These are phyloP conservation scores for Irena cyanogastra DNA, from an alignment of 2,113 vertebrate species.

Conservation along the genomic window DNA sequence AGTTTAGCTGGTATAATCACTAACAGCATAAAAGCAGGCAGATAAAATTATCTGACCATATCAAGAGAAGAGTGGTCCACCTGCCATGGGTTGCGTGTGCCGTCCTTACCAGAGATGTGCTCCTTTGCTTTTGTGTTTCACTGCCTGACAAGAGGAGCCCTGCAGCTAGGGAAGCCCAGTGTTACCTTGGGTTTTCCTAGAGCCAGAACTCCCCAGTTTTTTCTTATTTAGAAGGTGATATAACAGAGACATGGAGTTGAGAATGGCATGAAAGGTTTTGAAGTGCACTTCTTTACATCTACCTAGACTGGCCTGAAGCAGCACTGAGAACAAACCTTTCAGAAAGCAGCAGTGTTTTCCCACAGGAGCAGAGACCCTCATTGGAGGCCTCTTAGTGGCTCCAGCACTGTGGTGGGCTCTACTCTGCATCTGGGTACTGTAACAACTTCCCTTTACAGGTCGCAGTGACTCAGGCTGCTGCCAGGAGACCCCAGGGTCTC, in stretches of 20 bases:
- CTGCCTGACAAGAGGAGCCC: neutral
- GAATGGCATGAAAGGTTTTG: neutral
- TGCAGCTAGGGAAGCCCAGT: neutral
- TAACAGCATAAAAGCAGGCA: neutral
- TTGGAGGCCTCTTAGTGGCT: neutral
- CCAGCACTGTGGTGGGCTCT: fast-evolving
- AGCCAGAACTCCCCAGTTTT: fast-evolving
- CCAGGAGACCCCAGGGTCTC: neutral
- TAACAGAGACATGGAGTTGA: neutral
- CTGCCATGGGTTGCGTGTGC: neutral
- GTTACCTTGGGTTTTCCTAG: neutral
- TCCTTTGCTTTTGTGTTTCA: neutral
- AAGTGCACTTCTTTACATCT: neutral
- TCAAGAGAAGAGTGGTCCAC: neutral
- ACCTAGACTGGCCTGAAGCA: neutral
- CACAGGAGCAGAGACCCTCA: neutral
- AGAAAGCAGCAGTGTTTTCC: neutral
- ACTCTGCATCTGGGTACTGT: neutral
- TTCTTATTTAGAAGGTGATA: neutral
- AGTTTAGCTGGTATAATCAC: neutral
- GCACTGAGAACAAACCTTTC: neutral
- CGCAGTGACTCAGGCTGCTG: neutral
- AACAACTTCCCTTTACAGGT: neutral
- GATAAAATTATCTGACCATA: neutral
- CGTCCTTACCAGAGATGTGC: neutral